Evolutionary conservation across 37 sponge, comb jelly and placozoan species (phyloP).

Genomic region (Eunapius fragilis): DNA sequence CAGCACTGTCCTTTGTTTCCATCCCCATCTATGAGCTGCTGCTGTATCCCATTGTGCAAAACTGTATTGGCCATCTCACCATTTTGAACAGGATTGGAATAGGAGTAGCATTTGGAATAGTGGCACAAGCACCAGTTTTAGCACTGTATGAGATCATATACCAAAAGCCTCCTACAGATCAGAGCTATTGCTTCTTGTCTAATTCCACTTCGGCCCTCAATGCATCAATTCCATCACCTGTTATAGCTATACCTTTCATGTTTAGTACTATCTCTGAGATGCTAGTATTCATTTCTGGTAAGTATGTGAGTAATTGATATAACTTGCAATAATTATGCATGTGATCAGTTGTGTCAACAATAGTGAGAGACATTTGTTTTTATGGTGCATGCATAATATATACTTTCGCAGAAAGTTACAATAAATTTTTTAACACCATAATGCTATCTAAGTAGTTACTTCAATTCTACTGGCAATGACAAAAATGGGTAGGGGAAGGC

Average conservation of each 20-base stretch:
- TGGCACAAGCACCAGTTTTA: neutral
- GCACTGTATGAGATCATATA: neutral
- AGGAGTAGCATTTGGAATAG: neutral
- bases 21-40: conserved; percentile 4
- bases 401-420: too few species aligned
- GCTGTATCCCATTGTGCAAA: conserved; percentile 13
- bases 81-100: conserved; percentile 3
- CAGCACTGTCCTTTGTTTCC: neutral
- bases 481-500: too few species aligned
- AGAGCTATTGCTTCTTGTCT: too few species aligned
- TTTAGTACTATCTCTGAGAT: conserved; percentile 10
- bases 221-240: neutral
- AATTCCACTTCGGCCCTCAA: too few species aligned
- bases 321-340: too few species aligned
- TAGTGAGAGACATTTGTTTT: too few species aligned
- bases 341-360: too few species aligned
- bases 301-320: neutral
- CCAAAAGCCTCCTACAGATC: too few species aligned
- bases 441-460: too few species aligned
- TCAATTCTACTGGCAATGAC: too few species aligned
- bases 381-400: too few species aligned
- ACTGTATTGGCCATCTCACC: neutral
- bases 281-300: conserved; percentile 13
- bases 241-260: conserved; percentile 1
- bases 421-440: too few species aligned